These are phyloP conservation scores for Scytalopus superciliaris DNA, from an alignment of 2,113 vertebrate species.

Conservation along the genomic window DNA sequence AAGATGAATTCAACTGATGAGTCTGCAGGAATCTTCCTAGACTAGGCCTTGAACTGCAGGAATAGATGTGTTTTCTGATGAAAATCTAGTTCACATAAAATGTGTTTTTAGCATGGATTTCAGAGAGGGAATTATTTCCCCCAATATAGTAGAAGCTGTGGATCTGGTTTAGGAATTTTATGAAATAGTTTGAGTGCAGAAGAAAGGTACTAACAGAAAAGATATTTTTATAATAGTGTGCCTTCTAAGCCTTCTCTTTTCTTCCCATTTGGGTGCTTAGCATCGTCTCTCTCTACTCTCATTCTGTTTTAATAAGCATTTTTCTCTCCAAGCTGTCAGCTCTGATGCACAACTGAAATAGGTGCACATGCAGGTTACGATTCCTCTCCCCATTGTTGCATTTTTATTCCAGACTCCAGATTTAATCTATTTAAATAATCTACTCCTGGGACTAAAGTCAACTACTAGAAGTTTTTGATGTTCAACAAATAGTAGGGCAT, in stretches of 20 bases:
- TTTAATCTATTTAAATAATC: slow-evolving; percentile 25
- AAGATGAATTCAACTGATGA: background rate
- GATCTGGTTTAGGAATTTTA: background rate
- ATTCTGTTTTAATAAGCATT: background rate
- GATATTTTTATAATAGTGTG: background rate
- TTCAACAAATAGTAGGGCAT: slow-evolving; percentile 6
- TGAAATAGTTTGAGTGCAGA: background rate
- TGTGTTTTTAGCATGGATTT: background rate
- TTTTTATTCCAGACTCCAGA: background rate
- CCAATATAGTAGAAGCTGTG: background rate
- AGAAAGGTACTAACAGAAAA: background rate
- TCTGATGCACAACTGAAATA: background rate
- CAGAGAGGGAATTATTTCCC: background rate
- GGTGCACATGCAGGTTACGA: background rate
- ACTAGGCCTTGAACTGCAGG: background rate
- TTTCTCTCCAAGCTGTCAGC: background rate
- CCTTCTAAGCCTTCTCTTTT: background rate
- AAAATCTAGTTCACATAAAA: background rate
- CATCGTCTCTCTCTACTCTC: background rate
- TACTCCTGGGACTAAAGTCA: background rate
- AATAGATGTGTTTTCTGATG: background rate
- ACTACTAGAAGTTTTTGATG: background rate
- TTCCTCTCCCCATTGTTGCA: background rate
- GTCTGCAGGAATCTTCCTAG: background rate
- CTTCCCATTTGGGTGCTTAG: background rate